Evolutionary conservation across 2,888 invertebrate genomes (phyloP), one percentile per base, ranked within the genome.

Genomic region (Ophraella communa): DNA sequence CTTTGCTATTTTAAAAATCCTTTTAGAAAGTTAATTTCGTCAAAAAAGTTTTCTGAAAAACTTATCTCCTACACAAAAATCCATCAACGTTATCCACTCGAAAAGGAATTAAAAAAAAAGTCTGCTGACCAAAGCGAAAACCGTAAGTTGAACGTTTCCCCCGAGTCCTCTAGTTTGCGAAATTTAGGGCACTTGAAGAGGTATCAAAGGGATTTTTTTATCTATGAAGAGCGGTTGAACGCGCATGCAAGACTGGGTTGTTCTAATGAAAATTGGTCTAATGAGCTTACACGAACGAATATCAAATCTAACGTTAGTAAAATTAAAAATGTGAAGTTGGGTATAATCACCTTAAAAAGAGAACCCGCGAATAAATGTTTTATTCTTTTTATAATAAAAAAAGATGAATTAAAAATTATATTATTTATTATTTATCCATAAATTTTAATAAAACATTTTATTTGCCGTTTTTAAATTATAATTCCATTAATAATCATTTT

Each of bases 111-210:
- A 45, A 54, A 60, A 66, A 66, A 66, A 66, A 63, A 57, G 53
- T 53, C 44, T 44, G 62, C 66, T 66, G 66, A 66, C 66, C 66
- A 65, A 58, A 57, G 63, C 47, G 57, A 59, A 59, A 59, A 42
- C 59, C 24, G 51, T 42, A 42, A 58, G 58, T 58, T 35, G 58
- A 58, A 27, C 51, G 27, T 59, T 59, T 59, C 59, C 59, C 59
- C 27, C 39, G 59, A 51, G 59, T 18, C 35, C 39, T 54, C 23
- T 23, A 49, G 21, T 11, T 14, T 17, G 17, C 11, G 42, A 49
- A 51, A 51, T 59, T 59, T 59, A 59, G 51, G 39, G 44, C 51
- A 59, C 59, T 59, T 51, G 59, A 39, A 59, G 27, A 20, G 35
- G 23, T 42, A 59, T 59, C 59, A 59, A 59, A 59, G 51, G 39